Evolutionary conservation across 1,140 invertebrate genomes (phyloP).

Genomic region (Hirudo medicinalis): DNA sequence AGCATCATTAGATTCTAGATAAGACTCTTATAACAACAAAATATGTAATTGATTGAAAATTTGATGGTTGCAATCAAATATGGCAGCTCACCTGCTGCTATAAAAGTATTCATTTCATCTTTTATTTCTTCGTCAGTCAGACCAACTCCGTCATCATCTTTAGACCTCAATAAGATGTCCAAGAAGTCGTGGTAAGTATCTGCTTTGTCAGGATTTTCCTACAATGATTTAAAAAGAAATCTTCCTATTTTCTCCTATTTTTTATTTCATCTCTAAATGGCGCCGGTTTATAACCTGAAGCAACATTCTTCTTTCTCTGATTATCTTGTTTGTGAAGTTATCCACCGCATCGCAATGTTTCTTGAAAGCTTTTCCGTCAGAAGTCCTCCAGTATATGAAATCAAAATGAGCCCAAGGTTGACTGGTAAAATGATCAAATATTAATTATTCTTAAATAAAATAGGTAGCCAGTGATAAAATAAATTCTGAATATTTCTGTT

Average conservation of each 20-base stretch:
- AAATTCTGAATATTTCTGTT: too few relatives aligned
- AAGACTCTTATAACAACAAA: too few relatives aligned
- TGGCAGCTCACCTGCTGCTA: constrained; percentile 26
- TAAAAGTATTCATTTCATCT: constrained; percentile 32
- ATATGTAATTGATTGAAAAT: too few relatives aligned
- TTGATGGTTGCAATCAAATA: too few relatives aligned
- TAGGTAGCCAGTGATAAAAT: too few relatives aligned
- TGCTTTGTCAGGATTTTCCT: neutral
- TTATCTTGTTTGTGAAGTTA: constrained; percentile 13
- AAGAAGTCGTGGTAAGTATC: constrained; percentile 13
- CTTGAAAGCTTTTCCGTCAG: constrained; percentile 18
- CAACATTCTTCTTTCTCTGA: constrained; percentile 7
- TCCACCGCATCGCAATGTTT: constrained; percentile 16
- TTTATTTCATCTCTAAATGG: neutral
- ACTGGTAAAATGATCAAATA: neutral
- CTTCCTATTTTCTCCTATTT: neutral
- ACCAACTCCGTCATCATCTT: constrained; percentile 21
- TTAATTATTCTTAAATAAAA: too few relatives aligned
- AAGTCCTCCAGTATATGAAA: constrained; percentile 12
- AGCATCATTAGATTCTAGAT: neutral
- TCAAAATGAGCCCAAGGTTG: constrained; percentile 17
- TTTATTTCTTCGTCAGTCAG: constrained; percentile 25
- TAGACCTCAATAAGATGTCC: constrained; percentile 20
- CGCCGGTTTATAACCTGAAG: neutral
- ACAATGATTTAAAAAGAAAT: neutral